Evolutionary conservation across 2,113 vertebrate species (phyloP).

Genomic region (Empidonax alnorum): DNA sequence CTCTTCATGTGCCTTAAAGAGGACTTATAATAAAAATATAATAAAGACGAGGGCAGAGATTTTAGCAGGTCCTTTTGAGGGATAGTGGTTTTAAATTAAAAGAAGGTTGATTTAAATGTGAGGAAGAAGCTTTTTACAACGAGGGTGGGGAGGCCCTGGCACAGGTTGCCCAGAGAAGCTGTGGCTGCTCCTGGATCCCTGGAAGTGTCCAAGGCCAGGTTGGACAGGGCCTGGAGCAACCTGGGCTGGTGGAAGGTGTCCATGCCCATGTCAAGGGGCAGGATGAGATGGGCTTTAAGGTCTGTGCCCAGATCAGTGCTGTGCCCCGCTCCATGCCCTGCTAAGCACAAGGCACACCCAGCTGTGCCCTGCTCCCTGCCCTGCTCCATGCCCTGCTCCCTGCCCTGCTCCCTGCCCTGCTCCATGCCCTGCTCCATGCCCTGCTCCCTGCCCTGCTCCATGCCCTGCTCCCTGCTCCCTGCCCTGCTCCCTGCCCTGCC

Average conservation of each 20-base stretch:
- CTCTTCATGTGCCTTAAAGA: background rate
- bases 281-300: background rate
- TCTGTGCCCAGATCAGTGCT: background rate
- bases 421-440: background rate
- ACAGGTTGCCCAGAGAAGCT: background rate
- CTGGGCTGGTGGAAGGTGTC: background rate
- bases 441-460: background rate
- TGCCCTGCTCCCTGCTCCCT: background rate
- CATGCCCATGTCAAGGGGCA: background rate
- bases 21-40: too few species aligned
- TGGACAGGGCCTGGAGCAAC: fast-evolving
- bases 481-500: background rate
- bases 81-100: background rate
- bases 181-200: background rate
- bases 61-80: too few species aligned
- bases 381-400: background rate
- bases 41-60: too few species aligned
- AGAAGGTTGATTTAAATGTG: background rate
- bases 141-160: background rate
- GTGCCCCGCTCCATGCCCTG: background rate
- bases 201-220: background rate
- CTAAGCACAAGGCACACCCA: background rate
- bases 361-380: background rate
- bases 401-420: background rate
- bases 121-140: background rate